These are phyloP conservation scores for Vombatus ursinus DNA, from an alignment of 2,113 vertebrate genomes.

Conservation along the genomic window DNA sequence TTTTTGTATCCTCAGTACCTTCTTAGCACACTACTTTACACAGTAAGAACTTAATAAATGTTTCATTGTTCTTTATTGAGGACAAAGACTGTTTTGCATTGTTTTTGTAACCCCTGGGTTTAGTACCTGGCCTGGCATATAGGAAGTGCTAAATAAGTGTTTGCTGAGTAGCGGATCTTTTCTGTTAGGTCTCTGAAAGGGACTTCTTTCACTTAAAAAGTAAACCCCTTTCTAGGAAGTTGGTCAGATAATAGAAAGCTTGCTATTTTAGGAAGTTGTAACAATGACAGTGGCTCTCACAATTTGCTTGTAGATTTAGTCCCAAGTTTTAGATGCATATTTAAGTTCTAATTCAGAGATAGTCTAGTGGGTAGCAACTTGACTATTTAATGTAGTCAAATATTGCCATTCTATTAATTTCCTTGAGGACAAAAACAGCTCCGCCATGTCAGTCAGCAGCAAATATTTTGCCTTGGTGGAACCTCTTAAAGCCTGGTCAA, in stretches of 20 bases:
- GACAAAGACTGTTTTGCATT: not conserved
- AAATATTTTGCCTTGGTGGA: not conserved
- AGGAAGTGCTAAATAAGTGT: not conserved
- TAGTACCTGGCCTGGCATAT: not conserved
- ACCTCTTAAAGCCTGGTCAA: conserved; percentile 14
- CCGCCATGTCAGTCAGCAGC: not conserved
- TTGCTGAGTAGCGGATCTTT: not conserved
- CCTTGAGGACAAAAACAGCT: not conserved
- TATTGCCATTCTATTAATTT: not conserved
- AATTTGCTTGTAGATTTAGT: not conserved
- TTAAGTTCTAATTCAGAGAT: not conserved
- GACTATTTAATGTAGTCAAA: not conserved
- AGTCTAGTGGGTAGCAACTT: not conserved
- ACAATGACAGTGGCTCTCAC: not conserved
- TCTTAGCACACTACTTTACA: not conserved
- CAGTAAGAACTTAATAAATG: not conserved
- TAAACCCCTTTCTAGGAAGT: not conserved
- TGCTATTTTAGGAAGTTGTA: not conserved
- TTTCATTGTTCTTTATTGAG: not conserved
- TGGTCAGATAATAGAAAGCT: not conserved
- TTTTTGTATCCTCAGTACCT: not conserved
- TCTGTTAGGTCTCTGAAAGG: not conserved
- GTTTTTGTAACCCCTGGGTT: not conserved
- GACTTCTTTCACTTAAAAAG: not conserved
- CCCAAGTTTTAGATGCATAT: not conserved